These are phyloP conservation scores for Phalacrocorax pelagicus DNA, from an alignment of 2,113 vertebrate genomes.

Conservation along the genomic window DNA sequence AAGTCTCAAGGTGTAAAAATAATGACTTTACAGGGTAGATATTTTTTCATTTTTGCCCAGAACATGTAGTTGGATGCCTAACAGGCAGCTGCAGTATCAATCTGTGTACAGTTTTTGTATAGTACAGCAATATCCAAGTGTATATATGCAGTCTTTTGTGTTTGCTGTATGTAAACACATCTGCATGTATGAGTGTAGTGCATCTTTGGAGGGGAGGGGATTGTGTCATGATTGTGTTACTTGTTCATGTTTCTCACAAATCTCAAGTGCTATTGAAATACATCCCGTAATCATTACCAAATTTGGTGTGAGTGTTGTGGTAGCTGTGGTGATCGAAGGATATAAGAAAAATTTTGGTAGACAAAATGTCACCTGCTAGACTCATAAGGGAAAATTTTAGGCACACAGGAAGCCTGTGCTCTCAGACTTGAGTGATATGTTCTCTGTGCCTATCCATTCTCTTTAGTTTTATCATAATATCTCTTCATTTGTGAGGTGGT, in stretches of 20 bases:
- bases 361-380: background rate
- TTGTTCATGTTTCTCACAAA: background rate
- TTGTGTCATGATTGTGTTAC: background rate
- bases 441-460: background rate
- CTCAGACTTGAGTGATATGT: background rate
- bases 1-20: background rate
- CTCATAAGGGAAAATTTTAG: background rate
- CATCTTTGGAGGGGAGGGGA: background rate
- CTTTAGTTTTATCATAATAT: background rate
- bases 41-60: background rate
- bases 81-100: background rate
- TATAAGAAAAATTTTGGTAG: background rate
- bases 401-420: background rate
- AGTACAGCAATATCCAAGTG: background rate
- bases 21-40: background rate
- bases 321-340: background rate
- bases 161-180: background rate
- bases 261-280: background rate
- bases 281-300: background rate
- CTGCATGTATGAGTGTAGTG: accelerated
- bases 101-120: background rate
- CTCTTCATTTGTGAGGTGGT: background rate
- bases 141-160: background rate
- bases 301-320: background rate
- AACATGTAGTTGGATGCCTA: background rate